These are phyloP conservation scores for Pomatostomus ruficeps DNA, from an alignment of 2,113 vertebrate genomes.

Conservation along the genomic window DNA sequence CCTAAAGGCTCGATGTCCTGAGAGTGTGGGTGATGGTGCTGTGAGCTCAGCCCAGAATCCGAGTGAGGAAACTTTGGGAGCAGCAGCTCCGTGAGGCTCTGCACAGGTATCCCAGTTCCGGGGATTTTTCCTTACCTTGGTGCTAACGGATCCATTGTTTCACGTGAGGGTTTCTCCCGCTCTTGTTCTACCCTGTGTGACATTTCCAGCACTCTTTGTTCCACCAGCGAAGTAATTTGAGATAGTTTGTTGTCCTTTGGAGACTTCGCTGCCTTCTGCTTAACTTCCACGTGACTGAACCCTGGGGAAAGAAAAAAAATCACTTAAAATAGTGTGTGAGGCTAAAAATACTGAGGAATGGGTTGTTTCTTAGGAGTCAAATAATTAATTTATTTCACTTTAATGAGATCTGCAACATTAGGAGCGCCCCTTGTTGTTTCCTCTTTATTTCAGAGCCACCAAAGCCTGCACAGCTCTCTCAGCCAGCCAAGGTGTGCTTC, in stretches of 20 bases:
- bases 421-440: background rate
- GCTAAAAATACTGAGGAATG: slow-evolving; percentile 14
- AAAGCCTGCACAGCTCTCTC: background rate
- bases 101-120: background rate
- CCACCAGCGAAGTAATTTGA: slow-evolving; percentile 59
- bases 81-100: background rate
- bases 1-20: background rate
- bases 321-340: background rate
- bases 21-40: background rate
- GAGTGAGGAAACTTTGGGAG: background rate
- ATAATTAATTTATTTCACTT: background rate
- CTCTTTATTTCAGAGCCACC: background rate
- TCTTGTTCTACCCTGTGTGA: background rate
- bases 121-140: background rate
- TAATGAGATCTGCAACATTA: background rate
- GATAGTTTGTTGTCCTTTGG: slow-evolving; percentile 44
- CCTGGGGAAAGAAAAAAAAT: background rate
- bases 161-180: background rate
- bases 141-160: slow-evolving; percentile 48
- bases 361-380: background rate
- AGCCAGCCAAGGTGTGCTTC: background rate
- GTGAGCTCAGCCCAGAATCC: background rate
- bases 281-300: slow-evolving; percentile 42
- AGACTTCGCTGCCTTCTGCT: slow-evolving; percentile 21
- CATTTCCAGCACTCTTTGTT: slow-evolving; percentile 55